Evolutionary conservation across 1,140 invertebrate species (phyloP).

Genomic region (Aphaenogaster ashmeadi): DNA sequence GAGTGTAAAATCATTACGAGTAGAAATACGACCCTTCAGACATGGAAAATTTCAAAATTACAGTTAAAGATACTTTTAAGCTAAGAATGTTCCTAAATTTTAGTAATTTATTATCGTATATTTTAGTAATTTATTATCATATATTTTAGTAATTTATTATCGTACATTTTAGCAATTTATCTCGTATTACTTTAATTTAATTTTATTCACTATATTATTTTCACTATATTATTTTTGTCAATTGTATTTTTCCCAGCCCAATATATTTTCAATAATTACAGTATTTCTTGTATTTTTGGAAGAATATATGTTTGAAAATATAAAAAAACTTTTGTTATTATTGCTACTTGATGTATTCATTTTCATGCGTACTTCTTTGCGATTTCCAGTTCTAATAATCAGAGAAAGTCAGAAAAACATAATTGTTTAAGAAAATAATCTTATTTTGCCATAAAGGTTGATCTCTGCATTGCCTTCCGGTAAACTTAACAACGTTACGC

Average conservation of each 20-base stretch:
- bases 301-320: not conserved
- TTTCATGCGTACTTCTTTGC: not conserved
- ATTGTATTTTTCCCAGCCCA: not conserved
- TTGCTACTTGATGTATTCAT: not conserved
- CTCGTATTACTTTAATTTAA: not conserved
- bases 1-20: not conserved
- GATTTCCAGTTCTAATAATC: not conserved
- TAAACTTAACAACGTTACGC: slow-evolving; percentile 1
- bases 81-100: not conserved
- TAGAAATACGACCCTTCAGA: not conserved
- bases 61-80: not conserved
- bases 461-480: not conserved
- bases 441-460: not conserved
- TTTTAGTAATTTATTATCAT: too few species aligned
- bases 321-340: not conserved
- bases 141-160: too few species aligned
- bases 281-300: not conserved
- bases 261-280: not conserved
- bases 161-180: too few species aligned
- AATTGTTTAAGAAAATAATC: not conserved
- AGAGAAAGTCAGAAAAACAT: not conserved
- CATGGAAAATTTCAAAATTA: not conserved
- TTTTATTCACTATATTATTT: too few species aligned
- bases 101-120: too few species aligned
- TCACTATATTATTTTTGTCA: not conserved